A percentile compares a stretch with the other conserved stretches of the same genome.
Conservation (phyloP, 2,797 vertebrate genomes). For the Decapterus maruadsi region DNA sequence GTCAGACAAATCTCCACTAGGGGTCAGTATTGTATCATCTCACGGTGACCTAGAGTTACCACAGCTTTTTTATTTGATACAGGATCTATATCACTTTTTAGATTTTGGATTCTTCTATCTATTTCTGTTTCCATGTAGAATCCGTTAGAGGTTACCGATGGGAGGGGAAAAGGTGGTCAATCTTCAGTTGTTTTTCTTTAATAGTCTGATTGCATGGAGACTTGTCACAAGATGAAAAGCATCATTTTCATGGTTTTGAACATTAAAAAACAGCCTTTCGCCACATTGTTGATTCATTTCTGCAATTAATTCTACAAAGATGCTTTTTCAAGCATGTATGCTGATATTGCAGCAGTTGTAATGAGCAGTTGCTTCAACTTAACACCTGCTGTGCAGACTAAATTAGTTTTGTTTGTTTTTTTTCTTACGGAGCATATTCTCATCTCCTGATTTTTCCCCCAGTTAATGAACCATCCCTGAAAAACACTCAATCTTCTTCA, state of each 20-base stretch:
- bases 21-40: slow-evolving; percentile 67
- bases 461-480: not conserved
- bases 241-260: not conserved
- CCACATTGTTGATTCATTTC: not conserved
- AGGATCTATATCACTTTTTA: no score
- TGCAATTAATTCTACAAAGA: not conserved
- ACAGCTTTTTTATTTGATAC: not conserved
- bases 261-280: no score
- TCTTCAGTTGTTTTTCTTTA: not conserved
- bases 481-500: not conserved
- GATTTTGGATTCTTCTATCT: not conserved
- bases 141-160: not conserved
- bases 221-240: not conserved
- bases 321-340: not conserved
- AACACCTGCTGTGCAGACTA: not conserved
- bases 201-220: not conserved
- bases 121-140: not conserved
- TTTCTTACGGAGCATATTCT: not conserved
- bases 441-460: not conserved
- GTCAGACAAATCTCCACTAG: slow-evolving; percentile 59
- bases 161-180: no score
- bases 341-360: not conserved
- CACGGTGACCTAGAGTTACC: not conserved
- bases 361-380: not conserved
- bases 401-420: not conserved